Evolutionary conservation across 2,888 invertebrate genomes (phyloP).

Genomic region (Odontomyia ornata): DNA sequence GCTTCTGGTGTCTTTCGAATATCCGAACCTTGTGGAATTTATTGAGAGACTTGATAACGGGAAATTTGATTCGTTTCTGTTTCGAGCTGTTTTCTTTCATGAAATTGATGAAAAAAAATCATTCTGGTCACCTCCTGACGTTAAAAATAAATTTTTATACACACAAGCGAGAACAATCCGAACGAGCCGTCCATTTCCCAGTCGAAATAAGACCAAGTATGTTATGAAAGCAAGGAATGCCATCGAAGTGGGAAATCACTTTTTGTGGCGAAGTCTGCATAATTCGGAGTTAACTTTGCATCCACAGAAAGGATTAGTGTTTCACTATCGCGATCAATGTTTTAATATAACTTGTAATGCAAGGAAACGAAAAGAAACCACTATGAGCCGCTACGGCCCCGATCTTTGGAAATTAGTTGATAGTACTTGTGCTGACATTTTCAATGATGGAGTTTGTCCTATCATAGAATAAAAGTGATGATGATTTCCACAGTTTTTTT

Average conservation of each 20-base stretch:
- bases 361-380: slow-evolving; percentile 57
- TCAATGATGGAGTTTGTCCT: slow-evolving; percentile 58
- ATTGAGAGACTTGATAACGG: slow-evolving; percentile 58
- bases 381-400: slow-evolving; percentile 61
- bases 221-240: slow-evolving; percentile 83
- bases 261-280: slow-evolving; percentile 66
- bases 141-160: slow-evolving; percentile 59
- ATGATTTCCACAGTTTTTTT: no score
- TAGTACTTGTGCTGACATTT: slow-evolving; percentile 57
- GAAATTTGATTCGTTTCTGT: slow-evolving; percentile 62
- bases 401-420: slow-evolving; percentile 61
- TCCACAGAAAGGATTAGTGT: slow-evolving; percentile 59
- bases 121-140: slow-evolving; percentile 56
- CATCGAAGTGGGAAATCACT: slow-evolving; percentile 90
- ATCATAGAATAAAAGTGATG: neutral
- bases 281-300: slow-evolving; percentile 57
- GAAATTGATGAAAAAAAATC: slow-evolving; percentile 64
- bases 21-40: slow-evolving; percentile 71
- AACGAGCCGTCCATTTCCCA: slow-evolving; percentile 60
- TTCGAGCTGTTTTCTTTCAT: slow-evolving; percentile 66
- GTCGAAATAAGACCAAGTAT: slow-evolving; percentile 88
- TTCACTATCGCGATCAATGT: slow-evolving; percentile 62
- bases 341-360: slow-evolving; percentile 56
- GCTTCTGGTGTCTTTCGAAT: slow-evolving; percentile 81
- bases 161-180: slow-evolving; percentile 62